Evolutionary conservation across 2,888 invertebrate genomes (phyloP).

Genomic region (Meloe dianella): DNA sequence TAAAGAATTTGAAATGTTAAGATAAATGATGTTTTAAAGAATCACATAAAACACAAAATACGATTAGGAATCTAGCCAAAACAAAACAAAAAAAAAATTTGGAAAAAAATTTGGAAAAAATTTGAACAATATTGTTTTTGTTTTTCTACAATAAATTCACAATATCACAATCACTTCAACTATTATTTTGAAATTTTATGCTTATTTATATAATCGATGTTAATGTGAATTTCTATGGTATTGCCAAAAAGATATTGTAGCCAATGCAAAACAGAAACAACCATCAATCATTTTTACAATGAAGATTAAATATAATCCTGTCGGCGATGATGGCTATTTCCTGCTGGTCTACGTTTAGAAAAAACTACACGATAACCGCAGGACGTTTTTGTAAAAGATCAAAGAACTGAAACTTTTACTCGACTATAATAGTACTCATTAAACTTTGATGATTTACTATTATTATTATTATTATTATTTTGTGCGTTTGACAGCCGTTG

Average conservation of each 20-base stretch:
- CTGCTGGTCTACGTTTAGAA: neutral
- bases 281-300: neutral
- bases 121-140: too few species aligned
- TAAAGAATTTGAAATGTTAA: slow-evolving; percentile 9
- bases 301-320: slow-evolving; percentile 1
- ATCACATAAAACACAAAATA: neutral
- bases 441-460: neutral
- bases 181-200: too few species aligned
- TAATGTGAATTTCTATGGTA: too few species aligned
- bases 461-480: neutral
- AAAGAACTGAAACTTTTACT: neutral
- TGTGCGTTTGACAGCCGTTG: neutral
- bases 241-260: too few species aligned
- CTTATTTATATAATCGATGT: too few species aligned
- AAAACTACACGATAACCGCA: neutral
- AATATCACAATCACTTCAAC: too few species aligned
- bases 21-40: slow-evolving; percentile 8
- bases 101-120: too few species aligned
- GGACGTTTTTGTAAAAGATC: neutral
- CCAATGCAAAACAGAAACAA: neutral
- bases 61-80: neutral
- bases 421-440: neutral
- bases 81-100: neutral
- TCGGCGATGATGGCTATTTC: neutral
- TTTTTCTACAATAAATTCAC: too few species aligned